A percentile compares a stretch with the other conserved stretches of the same genome.
phyloP scores from a whole-genome alignment of 1,140 invertebrate species.

The Trichonephila inaurata region DNA sequence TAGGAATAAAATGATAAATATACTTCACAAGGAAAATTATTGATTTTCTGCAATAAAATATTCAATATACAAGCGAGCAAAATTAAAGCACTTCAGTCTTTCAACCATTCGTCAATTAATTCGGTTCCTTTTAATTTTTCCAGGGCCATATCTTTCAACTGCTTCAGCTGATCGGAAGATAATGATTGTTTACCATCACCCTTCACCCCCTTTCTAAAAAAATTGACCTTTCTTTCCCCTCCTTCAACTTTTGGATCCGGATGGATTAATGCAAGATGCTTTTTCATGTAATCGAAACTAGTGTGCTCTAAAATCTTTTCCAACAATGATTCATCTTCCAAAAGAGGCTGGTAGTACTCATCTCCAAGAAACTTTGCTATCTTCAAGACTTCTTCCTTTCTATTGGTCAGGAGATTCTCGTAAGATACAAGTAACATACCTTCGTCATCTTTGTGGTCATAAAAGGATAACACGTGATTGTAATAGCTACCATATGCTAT shows the following conservation, averaged over 20 bases:
- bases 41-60: too few relatives aligned
- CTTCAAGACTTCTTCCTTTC: constrained; percentile 23
- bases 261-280: neutral
- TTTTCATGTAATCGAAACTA: constrained; percentile 67
- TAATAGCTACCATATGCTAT: constrained; percentile 70
- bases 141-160: neutral
- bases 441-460: constrained; percentile 76
- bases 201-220: constrained; percentile 55
- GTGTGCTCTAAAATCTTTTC: constrained; percentile 48
- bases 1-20: too few relatives aligned
- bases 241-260: neutral
- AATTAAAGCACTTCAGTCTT: neutral
- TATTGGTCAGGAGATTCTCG: constrained; percentile 76
- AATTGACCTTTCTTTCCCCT: neutral
- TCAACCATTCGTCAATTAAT: neutral
- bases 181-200: constrained; percentile 57
- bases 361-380: constrained; percentile 80
- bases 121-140: constrained; percentile 6
- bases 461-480: constrained; percentile 79
- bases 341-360: constrained; percentile 23
- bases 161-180: neutral
- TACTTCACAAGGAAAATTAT: too few relatives aligned
- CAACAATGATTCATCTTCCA: constrained; percentile 22
- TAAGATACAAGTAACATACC: constrained; percentile 78
- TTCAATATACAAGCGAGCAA: too few relatives aligned